A percentile compares a stretch with the other conserved stretches of the same genome.
phyloP scores from a whole-genome alignment of 2,113 vertebrate genomes.

The Ciconia boyciana region DNA sequence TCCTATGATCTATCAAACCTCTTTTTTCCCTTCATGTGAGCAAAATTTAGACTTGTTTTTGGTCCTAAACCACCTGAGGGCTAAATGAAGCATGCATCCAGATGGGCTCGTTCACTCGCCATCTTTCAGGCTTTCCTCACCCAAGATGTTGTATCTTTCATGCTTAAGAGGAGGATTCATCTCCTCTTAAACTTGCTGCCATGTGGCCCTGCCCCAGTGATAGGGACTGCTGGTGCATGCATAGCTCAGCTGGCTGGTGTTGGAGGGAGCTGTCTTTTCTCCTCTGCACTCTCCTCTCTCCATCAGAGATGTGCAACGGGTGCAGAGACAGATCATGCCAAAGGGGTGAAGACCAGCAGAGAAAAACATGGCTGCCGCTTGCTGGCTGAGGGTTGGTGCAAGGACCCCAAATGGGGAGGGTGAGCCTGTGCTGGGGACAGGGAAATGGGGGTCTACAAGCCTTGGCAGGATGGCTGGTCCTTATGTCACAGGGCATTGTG shows the following conservation, averaged over 20 bases:
- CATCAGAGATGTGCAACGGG: neutral
- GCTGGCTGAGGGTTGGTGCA: neutral
- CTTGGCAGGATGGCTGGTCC: fast-evolving
- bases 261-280: neutral
- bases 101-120: neutral
- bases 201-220: fast-evolving
- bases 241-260: neutral
- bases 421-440: neutral
- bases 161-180: neutral
- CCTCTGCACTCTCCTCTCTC: neutral
- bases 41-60: neutral
- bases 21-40: neutral
- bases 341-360: neutral
- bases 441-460: neutral
- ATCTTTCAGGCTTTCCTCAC: neutral
- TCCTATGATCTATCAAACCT: neutral
- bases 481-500: fast-evolving
- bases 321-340: neutral
- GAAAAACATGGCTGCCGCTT: fast-evolving
- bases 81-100: neutral
- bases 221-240: neutral
- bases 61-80: neutral
- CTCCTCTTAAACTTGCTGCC: neutral
- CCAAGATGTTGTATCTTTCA: neutral
- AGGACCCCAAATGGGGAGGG: neutral